Base-by-base conservation (phyloP, 2,888 invertebrate species). In the Pyrrhia umbra region DNA sequence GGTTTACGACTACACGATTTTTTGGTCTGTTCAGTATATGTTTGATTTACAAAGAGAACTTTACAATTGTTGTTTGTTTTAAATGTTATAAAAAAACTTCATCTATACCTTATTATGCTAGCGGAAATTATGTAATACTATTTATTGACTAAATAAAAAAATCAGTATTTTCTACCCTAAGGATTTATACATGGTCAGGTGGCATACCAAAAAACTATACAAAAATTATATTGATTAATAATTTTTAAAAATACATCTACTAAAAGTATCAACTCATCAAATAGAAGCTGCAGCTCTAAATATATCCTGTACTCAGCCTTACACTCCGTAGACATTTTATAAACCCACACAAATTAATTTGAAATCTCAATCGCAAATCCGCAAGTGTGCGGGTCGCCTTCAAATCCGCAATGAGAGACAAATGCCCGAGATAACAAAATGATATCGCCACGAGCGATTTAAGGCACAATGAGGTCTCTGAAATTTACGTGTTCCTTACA, bases 351-450 rank as follows among this genome's bases (percentile, higher is more conserved):
- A 64, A 60, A 68, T 70, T 64, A 51, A 51, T 55, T 66, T 68
- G 46, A 64, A 57, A 57, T 62, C 66, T 20, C 43, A 49, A 52
- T 66, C 58, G 39, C 52, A 57, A 54, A 68, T 51, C 50, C 69
- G 64, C 67, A 47, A 57, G 60, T 74, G 65, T 85, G 67, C 61
- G 70, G 55, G 47, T 75, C 16, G 72, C 86, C 82, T 85, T 83
- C 86, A 75, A 77, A 87, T 84, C 75, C 69, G 77, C 85, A 81
- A 83, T 85, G 83, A 81, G 88, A 88, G 90, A 91, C 91, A 89
- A 91, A 92, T 90, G 89, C 81, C 65, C 78, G 58, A 83, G 89
- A 90, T 90, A 90, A 80, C 75, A 79, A 81, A 88, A 86, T 88
- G 89, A 90, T 90, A 91, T 82, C 84, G 85, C 82, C 62, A 79